Conservation (phyloP, 2,113 vertebrate genomes). For the Caranx melampygus region DNA sequence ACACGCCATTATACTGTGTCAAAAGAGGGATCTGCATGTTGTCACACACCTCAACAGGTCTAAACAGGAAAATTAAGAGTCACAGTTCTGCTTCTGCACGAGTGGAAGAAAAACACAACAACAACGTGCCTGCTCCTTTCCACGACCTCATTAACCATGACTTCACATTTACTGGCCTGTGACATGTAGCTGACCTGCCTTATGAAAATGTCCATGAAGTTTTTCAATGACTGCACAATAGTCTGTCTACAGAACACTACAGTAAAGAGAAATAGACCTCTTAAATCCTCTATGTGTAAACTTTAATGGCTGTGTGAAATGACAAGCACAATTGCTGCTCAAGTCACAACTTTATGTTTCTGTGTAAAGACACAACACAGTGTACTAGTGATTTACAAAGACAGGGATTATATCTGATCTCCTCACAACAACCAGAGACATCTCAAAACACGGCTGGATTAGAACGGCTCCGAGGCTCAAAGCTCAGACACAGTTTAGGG, state of each 20-base stretch:
- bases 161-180: conserved; percentile 6
- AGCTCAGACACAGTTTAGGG: conserved; percentile 19
- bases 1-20: background rate
- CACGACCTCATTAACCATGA: conserved; percentile 33
- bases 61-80: conserved; percentile 61
- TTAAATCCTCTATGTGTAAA: background rate
- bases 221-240: conserved; percentile 11
- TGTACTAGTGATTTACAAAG: conserved; percentile 30
- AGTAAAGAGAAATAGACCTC: background rate
- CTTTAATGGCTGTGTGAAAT: background rate
- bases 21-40: background rate
- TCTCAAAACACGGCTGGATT: conserved; percentile 54
- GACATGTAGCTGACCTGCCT: conserved; percentile 7
- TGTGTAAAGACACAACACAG: conserved; percentile 28
- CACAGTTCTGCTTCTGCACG: conserved; percentile 17
- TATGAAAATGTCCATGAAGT: conserved; percentile 13
- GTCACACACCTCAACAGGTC: conserved; percentile 29
- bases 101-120: conserved; percentile 12
- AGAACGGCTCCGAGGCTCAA: conserved; percentile 47
- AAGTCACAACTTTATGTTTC: background rate
- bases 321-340: background rate
- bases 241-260: background rate
- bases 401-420: conserved; percentile 45
- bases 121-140: conserved; percentile 31
- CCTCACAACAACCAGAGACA: conserved; percentile 54